Percentiles rank a stretch among this genome's conserved stretches.
phyloP scores from a whole-genome alignment of 2,888 invertebrate species.

The Troides oblongomaculatus region DNA sequence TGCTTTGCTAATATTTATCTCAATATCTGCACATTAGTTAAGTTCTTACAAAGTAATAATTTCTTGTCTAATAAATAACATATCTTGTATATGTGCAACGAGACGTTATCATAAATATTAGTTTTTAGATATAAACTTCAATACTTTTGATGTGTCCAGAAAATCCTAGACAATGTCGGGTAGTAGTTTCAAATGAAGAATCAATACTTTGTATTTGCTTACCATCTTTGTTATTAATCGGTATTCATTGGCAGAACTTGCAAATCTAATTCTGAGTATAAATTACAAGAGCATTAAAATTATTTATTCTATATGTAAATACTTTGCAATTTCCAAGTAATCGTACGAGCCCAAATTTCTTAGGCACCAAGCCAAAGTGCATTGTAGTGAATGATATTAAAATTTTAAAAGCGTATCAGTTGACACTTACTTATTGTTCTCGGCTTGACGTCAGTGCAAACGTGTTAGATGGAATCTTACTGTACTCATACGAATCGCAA shows the following conservation, averaged over 20 bases:
- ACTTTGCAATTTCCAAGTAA: constrained; percentile 32
- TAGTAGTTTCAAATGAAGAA: too few species aligned
- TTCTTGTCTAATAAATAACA: too few species aligned
- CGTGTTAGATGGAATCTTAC: constrained; percentile 31
- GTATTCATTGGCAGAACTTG: constrained; percentile 22
- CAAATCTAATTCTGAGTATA: constrained; percentile 32
- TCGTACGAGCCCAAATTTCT: constrained; percentile 26
- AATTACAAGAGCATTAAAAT: constrained; percentile 24
- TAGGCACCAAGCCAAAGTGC: constrained; percentile 42
- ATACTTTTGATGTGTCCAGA: too few species aligned
- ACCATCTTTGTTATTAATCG: background rate
- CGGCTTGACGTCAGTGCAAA: constrained; percentile 37
- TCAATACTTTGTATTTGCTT: background rate
- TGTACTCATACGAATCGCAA: constrained; percentile 23
- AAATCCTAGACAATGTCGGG: too few species aligned
- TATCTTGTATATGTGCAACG: too few species aligned
- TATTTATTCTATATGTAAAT: constrained; percentile 25
- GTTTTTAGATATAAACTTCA: too few species aligned
- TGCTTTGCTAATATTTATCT: too few species aligned
- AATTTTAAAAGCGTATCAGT: constrained; percentile 37
- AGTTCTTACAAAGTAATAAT: too few species aligned
- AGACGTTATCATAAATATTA: too few species aligned
- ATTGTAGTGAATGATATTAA: constrained; percentile 33
- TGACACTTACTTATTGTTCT: constrained; percentile 36
- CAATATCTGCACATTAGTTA: too few species aligned